These are phyloP conservation scores for Drosophila mulleri DNA, from an alignment of 2,888 invertebrate species.

Conservation along the genomic window DNA sequence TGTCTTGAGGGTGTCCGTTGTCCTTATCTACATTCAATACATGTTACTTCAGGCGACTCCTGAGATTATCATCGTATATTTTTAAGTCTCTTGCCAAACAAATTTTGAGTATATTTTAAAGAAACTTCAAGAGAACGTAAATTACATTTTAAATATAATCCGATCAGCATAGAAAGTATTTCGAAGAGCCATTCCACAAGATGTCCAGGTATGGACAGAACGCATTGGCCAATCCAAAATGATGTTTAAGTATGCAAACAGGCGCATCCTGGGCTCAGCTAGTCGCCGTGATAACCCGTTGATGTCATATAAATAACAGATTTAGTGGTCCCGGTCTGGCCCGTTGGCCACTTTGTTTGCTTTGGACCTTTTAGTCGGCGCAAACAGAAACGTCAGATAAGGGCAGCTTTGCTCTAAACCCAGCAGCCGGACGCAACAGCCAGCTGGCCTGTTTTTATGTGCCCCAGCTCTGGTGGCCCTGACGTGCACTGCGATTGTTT, in stretches of 20 bases:
- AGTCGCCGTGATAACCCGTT: constrained; percentile 54
- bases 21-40: too few species aligned
- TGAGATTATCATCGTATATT: too few species aligned
- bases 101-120: too few species aligned
- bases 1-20: too few species aligned
- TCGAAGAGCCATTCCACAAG: too few species aligned
- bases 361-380: constrained; percentile 48
- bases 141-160: background rate
- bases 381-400: constrained; percentile 52
- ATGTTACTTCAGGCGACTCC: too few species aligned
- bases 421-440: constrained; percentile 17
- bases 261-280: constrained; percentile 32
- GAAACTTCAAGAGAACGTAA: too few species aligned
- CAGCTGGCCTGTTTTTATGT: constrained; percentile 62
- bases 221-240: constrained; percentile 12
- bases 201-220: too few species aligned
- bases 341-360: constrained; percentile 65
- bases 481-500: constrained; percentile 48
- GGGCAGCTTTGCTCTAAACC: constrained; percentile 55
- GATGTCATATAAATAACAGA: constrained; percentile 76
- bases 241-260: constrained; percentile 49
- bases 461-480: constrained; percentile 53
- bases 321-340: constrained; percentile 66
- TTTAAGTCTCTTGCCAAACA: too few species aligned
- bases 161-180: background rate